phyloP scores from a whole-genome alignment of 2,113 vertebrate genomes.

The Bos indicus region DNA sequence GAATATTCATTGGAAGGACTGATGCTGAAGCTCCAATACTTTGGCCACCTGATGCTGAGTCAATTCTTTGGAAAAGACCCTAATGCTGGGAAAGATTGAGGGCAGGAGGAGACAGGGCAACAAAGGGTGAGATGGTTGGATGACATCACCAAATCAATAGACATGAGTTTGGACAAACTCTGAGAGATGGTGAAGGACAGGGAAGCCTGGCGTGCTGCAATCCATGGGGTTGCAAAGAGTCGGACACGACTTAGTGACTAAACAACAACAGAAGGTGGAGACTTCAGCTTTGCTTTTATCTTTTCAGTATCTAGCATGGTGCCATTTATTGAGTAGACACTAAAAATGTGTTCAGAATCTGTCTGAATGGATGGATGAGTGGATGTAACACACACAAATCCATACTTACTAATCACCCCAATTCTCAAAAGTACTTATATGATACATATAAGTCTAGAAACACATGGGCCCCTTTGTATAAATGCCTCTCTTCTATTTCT shows the following conservation, averaged over 20 bases:
- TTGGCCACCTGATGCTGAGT: not conserved
- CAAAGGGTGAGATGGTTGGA: not conserved
- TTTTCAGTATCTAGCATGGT: not conserved
- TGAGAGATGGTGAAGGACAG: not conserved
- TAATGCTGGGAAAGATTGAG: not conserved
- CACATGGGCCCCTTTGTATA: not conserved
- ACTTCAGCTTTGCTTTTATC: not conserved
- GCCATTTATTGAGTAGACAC: not conserved
- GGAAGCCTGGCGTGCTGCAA: not conserved
- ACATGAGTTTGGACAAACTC: not conserved
- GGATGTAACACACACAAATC: not conserved
- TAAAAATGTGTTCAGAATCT: not conserved
- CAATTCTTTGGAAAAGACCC: not conserved
- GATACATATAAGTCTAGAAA: not conserved
- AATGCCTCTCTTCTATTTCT: not conserved
- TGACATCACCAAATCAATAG: not conserved
- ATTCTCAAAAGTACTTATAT: not conserved
- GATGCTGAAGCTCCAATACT: not conserved
- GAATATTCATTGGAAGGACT: not conserved
- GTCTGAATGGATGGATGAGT: too few species aligned
- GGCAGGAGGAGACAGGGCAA: not conserved
- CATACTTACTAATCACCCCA: not conserved
- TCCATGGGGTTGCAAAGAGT: not conserved
- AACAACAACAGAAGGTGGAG: not conserved
- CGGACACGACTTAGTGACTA: not conserved